Evolutionary conservation across 1,140 invertebrate genomes (phyloP), one percentile per base, ranked within the genome.

Genomic region (Probaryconus sp.): DNA sequence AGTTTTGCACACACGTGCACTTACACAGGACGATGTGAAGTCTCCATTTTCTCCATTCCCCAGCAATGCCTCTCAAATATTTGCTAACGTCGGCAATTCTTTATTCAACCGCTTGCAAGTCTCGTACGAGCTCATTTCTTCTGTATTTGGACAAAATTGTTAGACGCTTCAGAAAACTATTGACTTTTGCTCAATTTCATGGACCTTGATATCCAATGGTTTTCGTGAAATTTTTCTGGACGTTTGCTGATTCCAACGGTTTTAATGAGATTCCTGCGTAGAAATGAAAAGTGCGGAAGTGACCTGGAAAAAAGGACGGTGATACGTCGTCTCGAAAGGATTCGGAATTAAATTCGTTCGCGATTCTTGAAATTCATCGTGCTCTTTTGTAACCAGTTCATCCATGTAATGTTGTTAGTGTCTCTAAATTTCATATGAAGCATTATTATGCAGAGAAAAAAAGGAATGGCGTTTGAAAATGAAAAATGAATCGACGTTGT

Each of bases 41-140:
- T 50, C 55, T 69, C 65, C 55, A 60, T 70, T 63, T 70, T 70
- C 33, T 37, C 21, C 58, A 24, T 48, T 56, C 35, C 45, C 51
- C 4, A 51, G 31, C 63, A 67, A 21, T 48, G 33, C 55, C 31
- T 65, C 61, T 73, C 61, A 65, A 73, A 73, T 72, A 72, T 73
- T 73, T 73, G 69, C 61, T 13, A 60, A 67, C 61, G 61, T 73
- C 55, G 55, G 30, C 69, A 50, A 61, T 65, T 73, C 55, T 60
- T 73, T 61, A 73, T 65, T 65, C 60, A 60, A 65, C 51, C 30
- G 51, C 51, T 71, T 61, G 42, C 60, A 50, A 64, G 68, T 71
- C 60, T 64, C 68, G 60, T 58, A 64, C 51, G 35, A 71, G 51
- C 68, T 64, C 68, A 63, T 71, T 71, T 63, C 56, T 71, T 64